These are phyloP conservation scores for Anomalospiza imberbis DNA, from an alignment of 2,797 vertebrate species.

Conservation along the genomic window DNA sequence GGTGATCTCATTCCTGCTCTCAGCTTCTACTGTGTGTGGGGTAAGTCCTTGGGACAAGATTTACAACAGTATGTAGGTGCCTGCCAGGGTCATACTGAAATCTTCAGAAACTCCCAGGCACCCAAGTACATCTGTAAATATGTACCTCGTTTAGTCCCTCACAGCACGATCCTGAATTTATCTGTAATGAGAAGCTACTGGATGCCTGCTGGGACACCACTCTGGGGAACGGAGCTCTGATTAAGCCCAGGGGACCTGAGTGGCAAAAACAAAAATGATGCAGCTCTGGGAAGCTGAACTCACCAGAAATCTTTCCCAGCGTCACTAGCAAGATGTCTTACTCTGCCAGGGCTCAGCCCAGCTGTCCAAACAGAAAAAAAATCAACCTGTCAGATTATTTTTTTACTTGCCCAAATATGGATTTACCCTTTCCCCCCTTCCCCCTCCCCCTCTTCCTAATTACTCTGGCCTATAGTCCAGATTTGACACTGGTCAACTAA, in stretches of 20 bases:
- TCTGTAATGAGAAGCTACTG: background rate
- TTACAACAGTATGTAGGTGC: background rate
- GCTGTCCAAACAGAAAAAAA: background rate
- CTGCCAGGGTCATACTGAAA: background rate
- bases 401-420: background rate
- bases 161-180: background rate
- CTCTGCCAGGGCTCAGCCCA: background rate
- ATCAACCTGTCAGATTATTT: background rate
- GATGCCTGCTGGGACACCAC: background rate
- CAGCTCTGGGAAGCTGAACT: background rate
- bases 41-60: background rate
- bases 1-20: background rate
- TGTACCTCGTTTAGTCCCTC: background rate
- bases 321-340: background rate
- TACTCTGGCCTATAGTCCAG: background rate
- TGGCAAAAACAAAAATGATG: background rate
- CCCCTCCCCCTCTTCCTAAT: background rate
- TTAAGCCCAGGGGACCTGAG: background rate
- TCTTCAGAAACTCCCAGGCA: background rate
- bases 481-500: background rate
- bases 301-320: background rate
- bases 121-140: background rate
- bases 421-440: background rate
- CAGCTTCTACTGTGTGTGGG: background rate
- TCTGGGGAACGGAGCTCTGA: background rate